phyloP scores from a whole-genome alignment of 2,888 invertebrate genomes.

The Drosophila neotestacea region DNA sequence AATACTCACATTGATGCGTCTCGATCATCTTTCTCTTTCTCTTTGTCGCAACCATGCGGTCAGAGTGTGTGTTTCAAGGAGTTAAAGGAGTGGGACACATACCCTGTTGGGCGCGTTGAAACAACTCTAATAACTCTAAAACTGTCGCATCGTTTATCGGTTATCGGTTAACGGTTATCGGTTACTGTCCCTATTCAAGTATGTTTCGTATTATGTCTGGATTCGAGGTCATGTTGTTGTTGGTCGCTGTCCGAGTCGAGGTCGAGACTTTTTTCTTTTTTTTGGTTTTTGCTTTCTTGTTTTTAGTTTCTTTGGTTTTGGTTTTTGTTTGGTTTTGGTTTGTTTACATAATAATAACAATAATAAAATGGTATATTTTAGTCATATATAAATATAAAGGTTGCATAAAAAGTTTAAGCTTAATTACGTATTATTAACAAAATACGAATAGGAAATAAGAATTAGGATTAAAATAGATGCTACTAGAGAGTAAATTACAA shows the following conservation, averaged over 20 bases:
- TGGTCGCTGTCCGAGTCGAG: conserved; percentile 27
- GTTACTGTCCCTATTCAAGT: too few species aligned
- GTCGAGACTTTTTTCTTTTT: conserved; percentile 42
- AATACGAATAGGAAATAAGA: conserved; percentile 41
- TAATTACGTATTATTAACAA: conserved; percentile 58
- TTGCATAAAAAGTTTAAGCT: conserved; percentile 54
- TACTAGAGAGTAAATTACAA: conserved; percentile 31
- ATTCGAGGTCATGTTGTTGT: conserved; percentile 14
- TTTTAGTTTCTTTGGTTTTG: conserved; percentile 46
- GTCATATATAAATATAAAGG: conserved; percentile 78
- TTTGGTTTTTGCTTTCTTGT: conserved; percentile 39
- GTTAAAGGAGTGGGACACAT: conserved; percentile 62
- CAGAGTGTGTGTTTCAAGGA: conserved; percentile 67
- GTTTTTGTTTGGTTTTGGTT: conserved; percentile 51
- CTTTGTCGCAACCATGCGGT: conserved; percentile 71
- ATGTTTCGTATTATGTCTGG: neutral
- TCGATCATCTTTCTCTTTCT: conserved; percentile 71
- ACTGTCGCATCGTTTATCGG: conserved; percentile 42
- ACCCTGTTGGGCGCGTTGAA: conserved; percentile 60
- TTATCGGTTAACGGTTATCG: conserved; percentile 6
- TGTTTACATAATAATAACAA: conserved; percentile 81
- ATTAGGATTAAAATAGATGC: conserved; percentile 15
- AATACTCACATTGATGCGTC: conserved; percentile 78
- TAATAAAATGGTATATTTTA: conserved; percentile 84
- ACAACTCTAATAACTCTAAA: conserved; percentile 69